Evolutionary conservation across 2,113 vertebrate species (phyloP).

Genomic region (Chionodraco myersi): DNA sequence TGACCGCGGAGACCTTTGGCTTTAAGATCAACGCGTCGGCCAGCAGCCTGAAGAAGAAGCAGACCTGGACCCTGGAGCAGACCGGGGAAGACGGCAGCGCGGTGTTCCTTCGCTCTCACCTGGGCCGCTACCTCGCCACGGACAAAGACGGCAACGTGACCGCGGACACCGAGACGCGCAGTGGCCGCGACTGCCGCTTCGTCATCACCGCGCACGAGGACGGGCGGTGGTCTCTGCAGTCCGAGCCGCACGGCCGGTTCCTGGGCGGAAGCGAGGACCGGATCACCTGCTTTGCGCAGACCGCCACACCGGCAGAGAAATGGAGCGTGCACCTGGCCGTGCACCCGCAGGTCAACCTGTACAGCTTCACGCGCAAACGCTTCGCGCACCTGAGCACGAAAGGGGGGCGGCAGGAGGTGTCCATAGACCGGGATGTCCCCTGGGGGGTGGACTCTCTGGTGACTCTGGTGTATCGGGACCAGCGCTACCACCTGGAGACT

Average conservation of each 20-base stretch:
- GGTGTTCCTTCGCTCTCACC: slow-evolving; percentile 93
- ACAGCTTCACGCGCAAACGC: slow-evolving; percentile 93
- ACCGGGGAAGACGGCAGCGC: slow-evolving; percentile 87
- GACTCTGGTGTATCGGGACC: slow-evolving; percentile 93
- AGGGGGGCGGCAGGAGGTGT: slow-evolving; percentile 84
- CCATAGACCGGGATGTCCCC: slow-evolving; percentile 91
- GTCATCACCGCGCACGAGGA: slow-evolving; percentile 91
- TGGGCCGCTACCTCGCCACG: slow-evolving; percentile 96
- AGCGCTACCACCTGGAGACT: slow-evolving; percentile 94
- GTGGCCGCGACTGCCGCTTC: slow-evolving; percentile 90
- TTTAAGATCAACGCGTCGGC: slow-evolving; percentile 98
- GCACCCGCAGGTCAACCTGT: slow-evolving; percentile 95
- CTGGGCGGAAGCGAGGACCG: slow-evolving; percentile 95
- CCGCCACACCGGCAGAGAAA: slow-evolving; percentile 87
- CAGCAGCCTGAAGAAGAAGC: slow-evolving; percentile 96
- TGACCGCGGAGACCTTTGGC: slow-evolving; percentile 96
- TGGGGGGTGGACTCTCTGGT: slow-evolving; percentile 96
- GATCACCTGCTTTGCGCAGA: slow-evolving; percentile 92
- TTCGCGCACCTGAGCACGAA: slow-evolving; percentile 90
- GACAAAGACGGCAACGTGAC: slow-evolving; percentile 95
- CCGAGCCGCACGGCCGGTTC: slow-evolving; percentile 91
- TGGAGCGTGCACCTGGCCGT: slow-evolving; percentile 97
- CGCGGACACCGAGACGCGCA: slow-evolving; percentile 89
- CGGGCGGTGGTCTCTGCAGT: slow-evolving; percentile 96
- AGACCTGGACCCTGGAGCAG: slow-evolving; percentile 98